phyloP scores from a whole-genome alignment of 2,113 vertebrate species.

The Herpetotheres cachinnans region DNA sequence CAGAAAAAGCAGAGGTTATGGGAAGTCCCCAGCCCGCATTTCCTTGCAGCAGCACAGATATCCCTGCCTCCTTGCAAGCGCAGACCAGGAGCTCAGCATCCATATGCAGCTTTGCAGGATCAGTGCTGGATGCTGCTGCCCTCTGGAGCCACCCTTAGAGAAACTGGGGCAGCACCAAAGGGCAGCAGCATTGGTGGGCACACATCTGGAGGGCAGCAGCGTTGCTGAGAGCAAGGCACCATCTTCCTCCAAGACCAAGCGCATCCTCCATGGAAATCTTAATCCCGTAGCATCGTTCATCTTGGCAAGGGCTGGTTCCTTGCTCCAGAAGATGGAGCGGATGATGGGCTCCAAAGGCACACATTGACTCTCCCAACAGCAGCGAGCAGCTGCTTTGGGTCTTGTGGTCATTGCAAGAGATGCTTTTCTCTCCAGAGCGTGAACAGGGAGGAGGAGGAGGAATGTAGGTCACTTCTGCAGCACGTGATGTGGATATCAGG shows the following conservation, averaged over 20 bases:
- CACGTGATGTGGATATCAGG: not conserved
- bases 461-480: conserved; percentile 54
- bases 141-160: not conserved
- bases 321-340: not conserved
- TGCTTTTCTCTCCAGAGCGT: not conserved
- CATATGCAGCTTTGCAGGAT: not conserved
- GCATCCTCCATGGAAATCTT: not conserved
- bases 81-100: not conserved
- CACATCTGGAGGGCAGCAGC: not conserved
- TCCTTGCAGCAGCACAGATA: not conserved
- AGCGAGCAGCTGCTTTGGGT: not conserved
- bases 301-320: not conserved
- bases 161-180: not conserved
- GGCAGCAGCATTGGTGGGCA: not conserved
- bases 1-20: not conserved
- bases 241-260: not conserved
- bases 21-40: not conserved
- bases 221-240: not conserved
- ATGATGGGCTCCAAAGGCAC: not conserved
- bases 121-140: not conserved
- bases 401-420: not conserved
- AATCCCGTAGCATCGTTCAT: not conserved
- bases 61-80: not conserved
- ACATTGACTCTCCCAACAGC: not conserved
- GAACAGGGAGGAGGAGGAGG: not conserved